Evolutionary conservation across 2,888 invertebrate genomes (phyloP).

Genomic region (Deilephila porcellus): DNA sequence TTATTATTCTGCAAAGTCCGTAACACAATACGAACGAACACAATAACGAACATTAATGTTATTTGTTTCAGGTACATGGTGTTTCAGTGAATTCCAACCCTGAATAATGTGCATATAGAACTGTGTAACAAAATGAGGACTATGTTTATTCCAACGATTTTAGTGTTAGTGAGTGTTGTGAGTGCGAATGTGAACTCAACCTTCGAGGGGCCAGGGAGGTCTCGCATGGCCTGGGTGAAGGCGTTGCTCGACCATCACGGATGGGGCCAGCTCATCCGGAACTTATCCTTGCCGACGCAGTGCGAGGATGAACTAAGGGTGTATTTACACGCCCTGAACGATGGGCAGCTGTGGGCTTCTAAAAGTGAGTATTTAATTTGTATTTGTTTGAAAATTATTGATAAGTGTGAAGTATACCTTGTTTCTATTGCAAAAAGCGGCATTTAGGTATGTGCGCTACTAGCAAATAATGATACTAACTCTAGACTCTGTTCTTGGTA

Average conservation of each 20-base stretch:
- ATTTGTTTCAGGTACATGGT: conserved; percentile 53
- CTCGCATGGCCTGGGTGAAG: conserved; percentile 87
- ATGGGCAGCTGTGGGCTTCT: conserved; percentile 90
- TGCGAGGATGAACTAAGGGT: conserved; percentile 84
- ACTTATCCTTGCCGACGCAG: conserved; percentile 74
- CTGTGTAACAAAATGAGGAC: conserved; percentile 47
- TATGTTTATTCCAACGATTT: conserved; percentile 63
- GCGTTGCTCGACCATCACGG: conserved; percentile 87
- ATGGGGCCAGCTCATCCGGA: conserved; percentile 78
- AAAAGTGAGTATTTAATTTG: conserved; percentile 87
- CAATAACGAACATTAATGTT: background rate
- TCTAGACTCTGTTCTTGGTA: background rate
- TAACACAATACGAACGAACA: too few relatives aligned
- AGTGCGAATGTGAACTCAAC: conserved; percentile 69
- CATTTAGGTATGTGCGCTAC: too few relatives aligned
- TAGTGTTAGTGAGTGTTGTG: conserved; percentile 76
- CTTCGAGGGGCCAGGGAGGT: conserved; percentile 48
- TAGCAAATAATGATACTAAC: background rate
- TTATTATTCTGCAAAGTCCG: too few relatives aligned
- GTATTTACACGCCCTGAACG: conserved; percentile 84
- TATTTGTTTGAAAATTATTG: too few relatives aligned
- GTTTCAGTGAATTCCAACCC: conserved; percentile 37
- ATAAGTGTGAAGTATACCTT: too few relatives aligned
- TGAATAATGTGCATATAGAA: conserved; percentile 44
- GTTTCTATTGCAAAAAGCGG: too few relatives aligned